These are phyloP conservation scores for Thymelicus sylvestris DNA, from an alignment of 2,888 invertebrate species.

Conservation along the genomic window DNA sequence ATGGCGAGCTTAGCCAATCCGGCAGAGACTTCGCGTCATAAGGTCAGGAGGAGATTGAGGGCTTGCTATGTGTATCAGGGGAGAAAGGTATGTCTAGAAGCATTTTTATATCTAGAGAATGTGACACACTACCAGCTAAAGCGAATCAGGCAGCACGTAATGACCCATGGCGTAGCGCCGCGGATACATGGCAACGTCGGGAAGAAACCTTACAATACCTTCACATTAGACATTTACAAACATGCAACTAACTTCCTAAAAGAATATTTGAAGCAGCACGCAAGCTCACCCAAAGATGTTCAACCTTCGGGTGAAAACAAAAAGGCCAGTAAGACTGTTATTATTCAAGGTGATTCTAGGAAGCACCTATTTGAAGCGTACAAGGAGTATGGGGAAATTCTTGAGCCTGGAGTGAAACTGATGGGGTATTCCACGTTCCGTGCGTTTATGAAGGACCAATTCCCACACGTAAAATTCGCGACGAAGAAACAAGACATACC, in stretches of 20 bases:
- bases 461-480: slow-evolving; percentile 90
- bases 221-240: slow-evolving; percentile 91
- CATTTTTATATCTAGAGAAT: slow-evolving; percentile 91
- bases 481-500: slow-evolving; percentile 82
- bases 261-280: slow-evolving; percentile 88
- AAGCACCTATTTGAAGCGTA: slow-evolving; percentile 91
- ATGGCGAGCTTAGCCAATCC: slow-evolving; percentile 92
- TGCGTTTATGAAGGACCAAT: slow-evolving; percentile 92
- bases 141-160: slow-evolving; percentile 90
- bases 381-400: slow-evolving; percentile 88
- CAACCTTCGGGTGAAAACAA: slow-evolving; percentile 80
- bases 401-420: slow-evolving; percentile 88
- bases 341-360: slow-evolving; percentile 83
- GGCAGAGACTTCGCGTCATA: slow-evolving; percentile 88
- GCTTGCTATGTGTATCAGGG: slow-evolving; percentile 92
- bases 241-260: slow-evolving; percentile 91
- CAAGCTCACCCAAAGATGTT: slow-evolving; percentile 81
- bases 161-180: slow-evolving; percentile 91
- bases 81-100: slow-evolving; percentile 90
- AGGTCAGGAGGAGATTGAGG: slow-evolving; percentile 88
- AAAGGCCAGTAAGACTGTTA: slow-evolving; percentile 77
- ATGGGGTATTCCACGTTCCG: slow-evolving; percentile 93
- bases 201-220: slow-evolving; percentile 92
- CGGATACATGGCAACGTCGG: slow-evolving; percentile 92
- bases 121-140: slow-evolving; percentile 92